Evolutionary conservation across 2,113 vertebrate genomes (phyloP), one percentile per base, ranked within the genome.

Genomic region (Helogale parvula): DNA sequence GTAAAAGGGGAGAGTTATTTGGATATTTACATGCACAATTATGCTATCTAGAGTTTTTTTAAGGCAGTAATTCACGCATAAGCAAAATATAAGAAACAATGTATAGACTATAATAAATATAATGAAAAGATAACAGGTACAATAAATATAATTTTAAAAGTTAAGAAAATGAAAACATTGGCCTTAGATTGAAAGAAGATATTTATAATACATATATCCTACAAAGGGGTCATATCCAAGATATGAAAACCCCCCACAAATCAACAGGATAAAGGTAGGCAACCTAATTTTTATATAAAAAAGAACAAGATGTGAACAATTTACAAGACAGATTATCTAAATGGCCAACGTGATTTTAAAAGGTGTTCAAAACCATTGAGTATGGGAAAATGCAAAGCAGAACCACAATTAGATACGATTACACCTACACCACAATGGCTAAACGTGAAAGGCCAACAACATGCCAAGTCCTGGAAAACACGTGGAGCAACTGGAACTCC

Each of bases 101-200:
- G 41, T 31, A 19, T 9, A 91, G 63, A 38, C 16, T 72, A 60
- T 35, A 74, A n/a, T 72, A 88, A 87, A 57, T 84, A 21, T n/a
- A 41, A 76, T 14, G 29, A 25, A 63, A 47, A 91, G 47, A 82
- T n/a, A 80, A 63, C 54, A 63, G 65, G 4, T n/a, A 77, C 5
- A 38, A 60, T n/a, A 90, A 90, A 81, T 33, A 31, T 31, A 90
- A 91, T 68, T 77, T 77, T 45, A 57, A 93, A 87, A 82, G 60
- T 76, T 69, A 90, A 82, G 41, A 90, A 91, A 97, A 63, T 45
- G 4, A 88, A 82, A 69, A 84, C 33, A 31, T 76, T 92, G 91
- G 38, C 16, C 29, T 90, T 57, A 81, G 31, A 74, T 10, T 90
- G 33, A 57, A 63, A 95, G 17, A 57, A 93, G 5, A 41, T 71